Evolutionary conservation across 2,888 invertebrate genomes (phyloP).

Genomic region (Eristalis intricaria): DNA sequence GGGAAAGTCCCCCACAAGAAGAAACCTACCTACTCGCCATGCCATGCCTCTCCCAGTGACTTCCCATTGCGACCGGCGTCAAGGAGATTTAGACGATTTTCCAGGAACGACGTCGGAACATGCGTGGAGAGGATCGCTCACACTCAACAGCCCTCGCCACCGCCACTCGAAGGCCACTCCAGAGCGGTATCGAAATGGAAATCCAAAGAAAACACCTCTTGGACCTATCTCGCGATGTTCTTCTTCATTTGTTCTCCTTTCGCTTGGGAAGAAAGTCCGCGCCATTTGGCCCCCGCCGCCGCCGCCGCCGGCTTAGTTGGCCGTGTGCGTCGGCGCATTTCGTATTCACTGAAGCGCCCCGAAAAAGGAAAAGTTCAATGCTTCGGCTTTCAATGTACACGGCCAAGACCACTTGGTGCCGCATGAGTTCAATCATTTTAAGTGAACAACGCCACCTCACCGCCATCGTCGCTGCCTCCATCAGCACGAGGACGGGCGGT

Average conservation of each 20-base stretch:
- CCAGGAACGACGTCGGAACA: slow-evolving; percentile 14
- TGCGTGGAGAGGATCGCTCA: slow-evolving; percentile 33
- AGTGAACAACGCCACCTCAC: slow-evolving; percentile 37
- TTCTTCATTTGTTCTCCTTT: slow-evolving; percentile 60
- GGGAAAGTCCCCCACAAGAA: slow-evolving; percentile 54
- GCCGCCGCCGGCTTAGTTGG: neutral
- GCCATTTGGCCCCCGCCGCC: neutral
- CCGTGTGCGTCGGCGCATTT: slow-evolving; percentile 44
- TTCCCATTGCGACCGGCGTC: neutral
- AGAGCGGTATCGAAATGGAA: slow-evolving; percentile 52
- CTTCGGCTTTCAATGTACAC: slow-evolving; percentile 25
- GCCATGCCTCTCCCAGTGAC: neutral
- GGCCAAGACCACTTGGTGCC: slow-evolving; percentile 22
- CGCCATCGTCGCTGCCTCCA: neutral
- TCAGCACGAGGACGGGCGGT: neutral
- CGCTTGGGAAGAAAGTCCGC: slow-evolving; percentile 67
- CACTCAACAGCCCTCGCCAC: slow-evolving; percentile 3
- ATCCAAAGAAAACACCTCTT: slow-evolving; percentile 48
- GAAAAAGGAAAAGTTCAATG: slow-evolving; percentile 69
- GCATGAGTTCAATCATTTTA: slow-evolving; percentile 45
- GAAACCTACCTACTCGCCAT: neutral
- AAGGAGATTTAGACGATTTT: slow-evolving; percentile 20
- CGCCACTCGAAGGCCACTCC: slow-evolving; percentile 1
- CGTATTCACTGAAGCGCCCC: slow-evolving; percentile 47
- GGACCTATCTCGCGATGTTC: slow-evolving; percentile 32